Evolutionary conservation across 2,797 vertebrate species (phyloP).

Genomic region (Gymnoscopelus microlampas): DNA sequence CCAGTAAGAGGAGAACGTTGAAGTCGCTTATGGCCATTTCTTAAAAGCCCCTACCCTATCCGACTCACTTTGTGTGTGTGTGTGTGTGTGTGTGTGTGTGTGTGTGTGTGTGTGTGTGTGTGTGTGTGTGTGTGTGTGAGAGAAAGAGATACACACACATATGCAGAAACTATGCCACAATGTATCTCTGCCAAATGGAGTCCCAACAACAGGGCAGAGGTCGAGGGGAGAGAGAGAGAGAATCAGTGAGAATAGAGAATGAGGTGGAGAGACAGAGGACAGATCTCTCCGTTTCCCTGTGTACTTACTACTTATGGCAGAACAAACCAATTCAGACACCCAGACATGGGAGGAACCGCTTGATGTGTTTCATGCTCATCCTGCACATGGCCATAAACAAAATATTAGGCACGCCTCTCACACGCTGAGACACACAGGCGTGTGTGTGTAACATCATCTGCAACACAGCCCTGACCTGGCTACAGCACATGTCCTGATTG

Average conservation of each 20-base stretch:
- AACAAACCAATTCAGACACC: conserved; percentile 10
- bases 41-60: conserved; percentile 67
- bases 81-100: no score
- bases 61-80: conserved; percentile 38
- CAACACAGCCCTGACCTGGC: conserved; percentile 11
- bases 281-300: conserved; percentile 7
- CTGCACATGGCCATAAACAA: background rate
- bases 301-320: conserved; percentile 5
- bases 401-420: no score
- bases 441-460: background rate
- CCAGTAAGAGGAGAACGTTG: conserved; percentile 55
- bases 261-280: no score
- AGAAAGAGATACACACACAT: conserved; percentile 13
- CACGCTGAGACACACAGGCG: no score
- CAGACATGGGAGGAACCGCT: background rate
- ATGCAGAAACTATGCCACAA: background rate
- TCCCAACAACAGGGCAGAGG: background rate
- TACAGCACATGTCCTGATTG: conserved; percentile 1
- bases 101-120: conserved; percentile 25
- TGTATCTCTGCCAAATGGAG: conserved; percentile 14
- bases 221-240: background rate
- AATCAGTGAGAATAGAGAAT: no score
- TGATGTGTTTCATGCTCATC: background rate
- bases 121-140: background rate
- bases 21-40: conserved; percentile 67